A percentile compares a stretch with the other conserved stretches of the same genome.
phyloP scores from a whole-genome alignment of 1,140 invertebrate species.

The Druon quercuslanigerum region DNA sequence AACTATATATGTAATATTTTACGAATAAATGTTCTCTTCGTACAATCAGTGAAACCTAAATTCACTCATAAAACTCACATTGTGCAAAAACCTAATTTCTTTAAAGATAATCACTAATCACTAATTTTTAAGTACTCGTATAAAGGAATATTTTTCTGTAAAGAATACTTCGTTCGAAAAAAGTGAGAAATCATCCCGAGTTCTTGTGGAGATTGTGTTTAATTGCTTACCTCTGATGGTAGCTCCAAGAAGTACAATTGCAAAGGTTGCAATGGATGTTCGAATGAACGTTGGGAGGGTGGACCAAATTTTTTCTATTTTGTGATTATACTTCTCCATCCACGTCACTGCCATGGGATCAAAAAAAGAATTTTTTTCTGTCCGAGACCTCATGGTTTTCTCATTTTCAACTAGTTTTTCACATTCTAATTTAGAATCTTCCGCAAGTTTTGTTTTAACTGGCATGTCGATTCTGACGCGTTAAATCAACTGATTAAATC shows the following conservation, averaged over 20 bases:
- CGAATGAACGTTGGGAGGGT: constrained; percentile 75
- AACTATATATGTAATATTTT: too few relatives aligned
- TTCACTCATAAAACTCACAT: too few relatives aligned
- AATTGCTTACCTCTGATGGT: constrained; percentile 76
- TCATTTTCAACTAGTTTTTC: background rate
- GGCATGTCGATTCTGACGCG: background rate
- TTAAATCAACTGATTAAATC: background rate
- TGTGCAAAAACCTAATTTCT: too few relatives aligned
- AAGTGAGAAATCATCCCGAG: background rate
- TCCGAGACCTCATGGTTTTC: background rate
- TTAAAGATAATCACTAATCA: too few relatives aligned
- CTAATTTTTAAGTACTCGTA: too few relatives aligned
- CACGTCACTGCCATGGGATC: constrained; percentile 57
- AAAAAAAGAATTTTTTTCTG: background rate
- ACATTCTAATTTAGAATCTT: background rate
- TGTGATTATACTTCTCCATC: constrained; percentile 76
- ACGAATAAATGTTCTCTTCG: too few relatives aligned
- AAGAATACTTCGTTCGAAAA: background rate
- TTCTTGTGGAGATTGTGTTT: background rate
- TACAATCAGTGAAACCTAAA: too few relatives aligned
- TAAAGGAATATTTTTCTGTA: too few relatives aligned
- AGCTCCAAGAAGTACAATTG: constrained; percentile 78
- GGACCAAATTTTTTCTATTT: constrained; percentile 76
- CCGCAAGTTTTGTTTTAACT: background rate
- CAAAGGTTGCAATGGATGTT: constrained; percentile 75